These are phyloP conservation scores for Mesembrinibis cayennensis DNA, from an alignment of 2,113 vertebrate genomes.

Conservation along the genomic window DNA sequence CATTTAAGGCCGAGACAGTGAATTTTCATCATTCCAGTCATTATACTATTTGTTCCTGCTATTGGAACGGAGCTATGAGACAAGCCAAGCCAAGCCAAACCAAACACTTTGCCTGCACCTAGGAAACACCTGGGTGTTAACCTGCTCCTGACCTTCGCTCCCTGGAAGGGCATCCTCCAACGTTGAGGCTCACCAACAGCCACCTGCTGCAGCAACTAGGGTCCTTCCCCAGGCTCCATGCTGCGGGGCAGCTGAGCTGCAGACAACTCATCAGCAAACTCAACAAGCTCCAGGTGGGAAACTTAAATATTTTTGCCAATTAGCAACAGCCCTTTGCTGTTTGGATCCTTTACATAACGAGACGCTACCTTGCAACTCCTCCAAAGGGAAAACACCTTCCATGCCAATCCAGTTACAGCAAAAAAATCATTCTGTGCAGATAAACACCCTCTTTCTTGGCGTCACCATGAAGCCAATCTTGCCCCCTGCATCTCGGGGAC, in stretches of 20 bases:
- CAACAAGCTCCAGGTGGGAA: neutral
- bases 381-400: neutral
- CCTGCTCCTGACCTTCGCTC: neutral
- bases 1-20: neutral
- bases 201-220: accelerated
- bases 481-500: neutral
- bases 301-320: neutral
- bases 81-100: neutral
- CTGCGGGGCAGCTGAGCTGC: neutral
- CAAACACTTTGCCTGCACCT: neutral
- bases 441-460: neutral
- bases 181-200: accelerated
- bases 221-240: neutral
- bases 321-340: neutral
- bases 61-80: accelerated
- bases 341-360: neutral
- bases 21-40: neutral
- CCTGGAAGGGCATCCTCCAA: neutral
- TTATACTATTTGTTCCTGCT: neutral
- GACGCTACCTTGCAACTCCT: neutral
- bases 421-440: neutral
- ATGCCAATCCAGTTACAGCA: neutral
- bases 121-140: neutral
- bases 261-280: neutral
- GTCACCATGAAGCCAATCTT: neutral